Percentiles rank a stretch among this genome's conserved stretches.
Evolutionary conservation across 1,140 invertebrate species (phyloP).

Genomic region (Delia radicum): DNA sequence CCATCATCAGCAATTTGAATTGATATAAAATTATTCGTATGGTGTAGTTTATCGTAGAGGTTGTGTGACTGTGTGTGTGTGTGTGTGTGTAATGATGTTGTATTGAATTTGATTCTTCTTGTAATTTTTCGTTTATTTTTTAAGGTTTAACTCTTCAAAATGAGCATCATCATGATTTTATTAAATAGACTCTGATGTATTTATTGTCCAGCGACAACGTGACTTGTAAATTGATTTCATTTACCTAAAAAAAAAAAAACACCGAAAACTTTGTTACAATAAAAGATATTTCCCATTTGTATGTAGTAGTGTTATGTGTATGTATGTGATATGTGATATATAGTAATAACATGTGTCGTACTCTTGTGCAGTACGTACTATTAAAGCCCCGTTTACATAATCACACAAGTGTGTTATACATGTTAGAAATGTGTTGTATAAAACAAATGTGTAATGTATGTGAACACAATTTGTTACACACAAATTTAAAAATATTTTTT

Average conservation of each 20-base stretch:
- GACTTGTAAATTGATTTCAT: slow-evolving; percentile 57
- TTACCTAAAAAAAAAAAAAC: slow-evolving; percentile 32
- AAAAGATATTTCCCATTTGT: not conserved
- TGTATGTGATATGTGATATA: too few species aligned
- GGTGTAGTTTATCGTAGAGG: not conserved
- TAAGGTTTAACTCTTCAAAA: slow-evolving; percentile 21
- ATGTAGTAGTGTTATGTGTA: too few species aligned
- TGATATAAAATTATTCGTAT: not conserved
- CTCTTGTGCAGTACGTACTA: too few species aligned
- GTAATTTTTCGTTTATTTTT: slow-evolving; percentile 3
- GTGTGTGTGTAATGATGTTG: not conserved
- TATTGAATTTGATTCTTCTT: slow-evolving; percentile 13
- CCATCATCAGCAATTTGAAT: not conserved
- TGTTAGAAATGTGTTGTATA: too few species aligned
- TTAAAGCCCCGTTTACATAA: too few species aligned
- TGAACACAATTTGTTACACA: too few species aligned
- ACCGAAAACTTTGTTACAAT: not conserved
- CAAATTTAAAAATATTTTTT: too few species aligned
- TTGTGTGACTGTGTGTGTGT: not conserved
- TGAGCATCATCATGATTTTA: slow-evolving; percentile 56
- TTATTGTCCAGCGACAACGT: slow-evolving; percentile 56
- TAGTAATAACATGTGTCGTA: too few species aligned
- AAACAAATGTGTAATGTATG: too few species aligned
- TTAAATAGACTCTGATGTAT: slow-evolving; percentile 57
- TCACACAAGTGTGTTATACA: too few species aligned